Evolutionary conservation across 2,888 invertebrate genomes (phyloP), one percentile per base, ranked within the genome.

Genomic region (Fabriciana adippe): DNA sequence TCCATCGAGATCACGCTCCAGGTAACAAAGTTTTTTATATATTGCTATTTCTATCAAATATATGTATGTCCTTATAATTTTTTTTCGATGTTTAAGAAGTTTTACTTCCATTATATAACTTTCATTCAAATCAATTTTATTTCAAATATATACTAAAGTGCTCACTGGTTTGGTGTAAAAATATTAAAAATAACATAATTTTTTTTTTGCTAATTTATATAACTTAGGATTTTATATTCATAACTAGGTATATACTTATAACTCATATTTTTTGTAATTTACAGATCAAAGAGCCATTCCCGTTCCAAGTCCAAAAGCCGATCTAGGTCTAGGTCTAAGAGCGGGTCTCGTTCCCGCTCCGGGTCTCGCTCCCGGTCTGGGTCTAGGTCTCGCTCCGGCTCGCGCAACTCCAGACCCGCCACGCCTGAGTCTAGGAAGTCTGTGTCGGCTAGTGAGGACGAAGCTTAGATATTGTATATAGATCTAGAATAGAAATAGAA

Each of bases 341-440:
- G 87, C 47, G 79, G 83, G 4, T 90, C 90, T 21, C 78, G 86
- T 6, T 76, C 76, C 61, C 73, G 78, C 1, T 81, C 82, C 2
- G 75, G 85, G 0, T 92, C 92, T n/a, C 81, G 90, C 3, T 93
- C 93, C 16, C 78, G 89, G 50, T 88, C 88, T 5, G 81, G 88
- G 70, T 83, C 85, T 70, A 79, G 88, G 0, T 86, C 88, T 0
- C 76, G 89, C 2, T 86, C 89, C 2, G 79, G 89, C 0, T 93
- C 93, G 71, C 73, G 87, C 74, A 76, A 92, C 78, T 92, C 93
- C 1, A 80, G 93, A 51, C 91, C 92, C 0, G 93, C 93, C 45
- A 94, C 94, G 1, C 94, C 94, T 0, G 93, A 93, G 16, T 94
- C 94, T 3, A 88, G 94, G 63, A 94, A 94, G 75, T 94, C 94